Base-by-base conservation (phyloP, 2,888 invertebrate species). In the Scaptomyza reducta region DNA sequence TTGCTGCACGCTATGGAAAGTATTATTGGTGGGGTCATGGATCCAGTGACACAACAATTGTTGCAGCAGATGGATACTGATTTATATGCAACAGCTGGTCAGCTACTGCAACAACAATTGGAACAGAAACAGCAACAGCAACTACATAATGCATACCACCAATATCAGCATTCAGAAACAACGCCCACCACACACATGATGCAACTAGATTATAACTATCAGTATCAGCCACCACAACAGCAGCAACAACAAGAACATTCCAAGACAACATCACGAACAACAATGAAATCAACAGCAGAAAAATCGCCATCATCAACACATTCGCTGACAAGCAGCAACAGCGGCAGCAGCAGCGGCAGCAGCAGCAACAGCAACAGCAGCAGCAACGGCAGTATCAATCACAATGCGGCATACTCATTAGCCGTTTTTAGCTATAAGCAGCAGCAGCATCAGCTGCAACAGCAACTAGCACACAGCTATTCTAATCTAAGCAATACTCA, bases 21-120 rank as follows among this genome's bases (percentile, higher is more conserved):
- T 75, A 78, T 89, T 63, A 80, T 84, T 69, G 85, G 75, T 57
- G 82, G 78, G 67, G 80, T 81, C 11, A 83, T 86, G 63, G 89
- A 87, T 53, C 73, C 68, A 46, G 77, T 84, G 53, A 79, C 81
- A 31, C 84, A 89, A 59, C 85, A 88, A 53, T 73, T 89, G 73
- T 62, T 89, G 60, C 88, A 83, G 78, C 87, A 89, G 42, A 79
- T 91, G 78, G 89, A 87, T 57, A 79, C 88, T 77, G 89, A 90
- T 56, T 65, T 89, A 49, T 86, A 84, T 77, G 73, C 80, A 44
- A 42, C 81, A 71, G 46, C 70, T 72, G 51, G 68, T 61, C 33
- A 64, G 47, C 68, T 60, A 22, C 74, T 74, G 31, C 65, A 70
- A 22, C 68, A 64, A 22, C 66, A 68, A 16, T 65, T 58, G 10